phyloP scores from a whole-genome alignment of 2,888 invertebrate species.

The Scaptomyza polygonia region DNA sequence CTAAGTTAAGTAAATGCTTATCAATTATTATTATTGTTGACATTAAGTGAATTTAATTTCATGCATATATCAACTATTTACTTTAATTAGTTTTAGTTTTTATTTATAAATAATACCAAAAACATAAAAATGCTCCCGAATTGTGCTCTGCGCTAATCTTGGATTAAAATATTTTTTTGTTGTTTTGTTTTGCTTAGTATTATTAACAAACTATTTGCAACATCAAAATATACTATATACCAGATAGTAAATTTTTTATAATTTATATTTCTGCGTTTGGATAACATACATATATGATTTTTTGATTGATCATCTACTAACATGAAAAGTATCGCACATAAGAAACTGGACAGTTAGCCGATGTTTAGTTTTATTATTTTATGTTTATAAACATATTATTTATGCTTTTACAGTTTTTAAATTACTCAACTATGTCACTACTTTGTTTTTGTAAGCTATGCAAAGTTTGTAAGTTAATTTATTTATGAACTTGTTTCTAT shows the following conservation, averaged over 20 bases:
- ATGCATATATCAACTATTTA: constrained; percentile 48
- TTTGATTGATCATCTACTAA: constrained; percentile 45
- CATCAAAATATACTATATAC: constrained; percentile 52
- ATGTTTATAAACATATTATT: constrained; percentile 27
- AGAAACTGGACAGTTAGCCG: constrained; percentile 23
- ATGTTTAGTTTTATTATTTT: constrained; percentile 5
- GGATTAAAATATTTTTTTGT: constrained; percentile 16
- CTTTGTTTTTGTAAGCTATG: constrained; percentile 19
- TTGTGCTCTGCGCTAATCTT: constrained; percentile 51
- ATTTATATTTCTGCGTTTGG: constrained; percentile 24
- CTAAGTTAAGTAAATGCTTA: constrained; percentile 63
- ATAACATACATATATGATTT: constrained; percentile 24
- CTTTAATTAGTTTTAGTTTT: constrained; percentile 48
- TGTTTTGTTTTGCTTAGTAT: constrained; percentile 11
- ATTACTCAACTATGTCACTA: constrained; percentile 20
- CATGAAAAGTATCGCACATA: constrained; percentile 38
- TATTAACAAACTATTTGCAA: constrained; percentile 53
- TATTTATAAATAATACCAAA: constrained; percentile 1
- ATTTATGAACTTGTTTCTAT: constrained; percentile 5
- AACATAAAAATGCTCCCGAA: constrained; percentile 20
- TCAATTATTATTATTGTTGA: constrained; percentile 29
- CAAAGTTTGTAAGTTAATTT: constrained; percentile 14
- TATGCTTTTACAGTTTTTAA: constrained; percentile 21
- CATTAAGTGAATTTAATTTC: constrained; percentile 11
- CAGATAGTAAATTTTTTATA: constrained; percentile 43